These are phyloP conservation scores for Myanophis thanlyinensis DNA, from an alignment of 2,113 vertebrate species.

Conservation along the genomic window DNA sequence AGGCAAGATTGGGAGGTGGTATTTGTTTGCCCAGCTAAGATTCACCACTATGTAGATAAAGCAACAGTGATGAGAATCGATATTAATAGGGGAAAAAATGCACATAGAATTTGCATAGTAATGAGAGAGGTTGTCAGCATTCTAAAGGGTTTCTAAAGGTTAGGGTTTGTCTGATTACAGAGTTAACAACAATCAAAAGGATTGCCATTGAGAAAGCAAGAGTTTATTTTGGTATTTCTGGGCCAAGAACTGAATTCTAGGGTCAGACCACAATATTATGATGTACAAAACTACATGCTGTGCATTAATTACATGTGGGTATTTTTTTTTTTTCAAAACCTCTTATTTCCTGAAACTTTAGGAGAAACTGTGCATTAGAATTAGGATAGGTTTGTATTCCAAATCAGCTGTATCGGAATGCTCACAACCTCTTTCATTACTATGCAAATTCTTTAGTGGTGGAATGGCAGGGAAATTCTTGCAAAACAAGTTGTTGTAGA, in stretches of 20 bases:
- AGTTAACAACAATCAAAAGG: not conserved
- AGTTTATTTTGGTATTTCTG: not conserved
- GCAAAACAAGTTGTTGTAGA: slow-evolving; percentile 36
- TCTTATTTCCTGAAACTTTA: not conserved
- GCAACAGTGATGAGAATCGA: not conserved
- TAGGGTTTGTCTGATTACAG: too few species aligned
- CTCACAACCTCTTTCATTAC: slow-evolving; percentile 3
- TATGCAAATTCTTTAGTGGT: slow-evolving; percentile 29
- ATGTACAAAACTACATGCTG: not conserved
- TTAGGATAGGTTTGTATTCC: not conserved
- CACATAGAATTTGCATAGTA: too few species aligned
- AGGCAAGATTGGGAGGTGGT: not conserved
- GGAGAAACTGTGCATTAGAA: not conserved
- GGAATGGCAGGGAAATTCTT: slow-evolving; percentile 33
- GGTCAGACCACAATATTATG: not conserved
- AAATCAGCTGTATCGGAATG: not conserved
- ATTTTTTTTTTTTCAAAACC: not conserved
- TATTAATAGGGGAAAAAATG: not conserved
- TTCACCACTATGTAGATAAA: not conserved
- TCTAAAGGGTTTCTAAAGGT: not conserved
- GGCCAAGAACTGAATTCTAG: not conserved
- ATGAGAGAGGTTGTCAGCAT: too few species aligned
- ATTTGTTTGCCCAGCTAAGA: not conserved
- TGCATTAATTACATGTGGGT: not conserved
- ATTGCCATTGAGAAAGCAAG: not conserved